Evolutionary conservation across 2,797 vertebrate species (phyloP).

Genomic region (Amniataba percoides): DNA sequence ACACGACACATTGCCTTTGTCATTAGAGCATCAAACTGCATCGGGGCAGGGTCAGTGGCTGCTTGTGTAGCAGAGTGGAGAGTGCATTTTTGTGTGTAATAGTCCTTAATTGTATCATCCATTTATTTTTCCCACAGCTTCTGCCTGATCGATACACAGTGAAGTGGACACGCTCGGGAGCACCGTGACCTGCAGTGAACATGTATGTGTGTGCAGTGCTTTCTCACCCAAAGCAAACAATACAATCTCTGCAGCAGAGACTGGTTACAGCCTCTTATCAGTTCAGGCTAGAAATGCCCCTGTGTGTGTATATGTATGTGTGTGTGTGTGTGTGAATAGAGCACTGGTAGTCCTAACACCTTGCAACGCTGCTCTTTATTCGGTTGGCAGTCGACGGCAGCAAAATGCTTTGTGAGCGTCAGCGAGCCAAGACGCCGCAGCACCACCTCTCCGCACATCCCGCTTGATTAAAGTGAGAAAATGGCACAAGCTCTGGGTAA

Average conservation of each 20-base stretch:
- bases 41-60: neutral
- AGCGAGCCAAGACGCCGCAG: conserved; percentile 29
- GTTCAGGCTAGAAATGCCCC: conserved; percentile 22
- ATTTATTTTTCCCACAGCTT: conserved; percentile 56
- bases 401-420: conserved; percentile 5
- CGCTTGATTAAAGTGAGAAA: conserved; percentile 74
- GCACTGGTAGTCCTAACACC: conserved; percentile 22
- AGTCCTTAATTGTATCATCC: conserved; percentile 58
- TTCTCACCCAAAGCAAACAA: conserved; percentile 57
- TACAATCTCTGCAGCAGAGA: conserved; percentile 44
- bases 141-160: conserved; percentile 32
- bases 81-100: conserved; percentile 5
- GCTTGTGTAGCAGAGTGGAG: neutral
- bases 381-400: conserved; percentile 17
- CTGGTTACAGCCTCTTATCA: conserved; percentile 54
- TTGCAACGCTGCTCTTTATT: conserved; percentile 20
- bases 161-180: conserved; percentile 18
- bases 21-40: neutral
- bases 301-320: conserved; percentile 3
- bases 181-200: conserved; percentile 20
- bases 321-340: neutral
- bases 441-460: conserved; percentile 48
- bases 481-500: conserved; percentile 62
- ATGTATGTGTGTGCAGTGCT: neutral
- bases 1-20: neutral